phyloP scores from a whole-genome alignment of 2,888 invertebrate species.

The Pomacea canaliculata region DNA sequence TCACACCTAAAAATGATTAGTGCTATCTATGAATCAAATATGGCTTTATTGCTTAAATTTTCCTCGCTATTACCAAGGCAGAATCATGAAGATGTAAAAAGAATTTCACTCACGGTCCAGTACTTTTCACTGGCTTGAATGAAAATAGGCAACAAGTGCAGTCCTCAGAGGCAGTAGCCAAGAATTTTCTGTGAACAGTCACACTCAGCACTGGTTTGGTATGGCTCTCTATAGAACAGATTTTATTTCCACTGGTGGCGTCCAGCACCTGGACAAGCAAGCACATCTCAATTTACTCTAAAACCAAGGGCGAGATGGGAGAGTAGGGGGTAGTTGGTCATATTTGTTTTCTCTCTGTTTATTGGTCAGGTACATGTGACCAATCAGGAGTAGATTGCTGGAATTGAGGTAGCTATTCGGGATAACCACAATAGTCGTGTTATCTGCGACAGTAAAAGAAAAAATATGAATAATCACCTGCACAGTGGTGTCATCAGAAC shows the following conservation, averaged over 20 bases:
- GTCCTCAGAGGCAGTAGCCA: slow-evolving; percentile 56
- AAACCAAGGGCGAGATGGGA: no score
- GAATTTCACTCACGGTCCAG: slow-evolving; percentile 23
- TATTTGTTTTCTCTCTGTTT: no score
- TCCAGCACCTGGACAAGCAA: slow-evolving; percentile 31
- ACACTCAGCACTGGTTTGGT: slow-evolving; percentile 52
- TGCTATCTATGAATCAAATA: no score
- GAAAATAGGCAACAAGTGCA: slow-evolving; percentile 48
- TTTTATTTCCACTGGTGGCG: slow-evolving; percentile 25
- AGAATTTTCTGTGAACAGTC: slow-evolving; percentile 36
- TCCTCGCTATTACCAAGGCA: neutral
- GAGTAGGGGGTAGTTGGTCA: no score
- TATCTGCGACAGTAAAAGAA: no score
- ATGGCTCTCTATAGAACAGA: slow-evolving; percentile 42
- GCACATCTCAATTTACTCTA: neutral
- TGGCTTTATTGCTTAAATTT: no score
- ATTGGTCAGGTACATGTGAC: no score
- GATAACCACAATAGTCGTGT: no score
- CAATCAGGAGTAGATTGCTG: no score
- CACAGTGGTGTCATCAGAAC: slow-evolving; percentile 53
- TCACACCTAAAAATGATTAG: no score
- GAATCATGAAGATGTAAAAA: neutral
- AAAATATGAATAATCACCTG: slow-evolving; percentile 38
- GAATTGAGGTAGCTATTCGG: no score
- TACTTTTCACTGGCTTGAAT: slow-evolving; percentile 23